Percentiles rank a stretch among this genome's conserved stretches.
Conservation (phyloP, 2,113 vertebrate species). For the Engraulis encrasicolus region DNA sequence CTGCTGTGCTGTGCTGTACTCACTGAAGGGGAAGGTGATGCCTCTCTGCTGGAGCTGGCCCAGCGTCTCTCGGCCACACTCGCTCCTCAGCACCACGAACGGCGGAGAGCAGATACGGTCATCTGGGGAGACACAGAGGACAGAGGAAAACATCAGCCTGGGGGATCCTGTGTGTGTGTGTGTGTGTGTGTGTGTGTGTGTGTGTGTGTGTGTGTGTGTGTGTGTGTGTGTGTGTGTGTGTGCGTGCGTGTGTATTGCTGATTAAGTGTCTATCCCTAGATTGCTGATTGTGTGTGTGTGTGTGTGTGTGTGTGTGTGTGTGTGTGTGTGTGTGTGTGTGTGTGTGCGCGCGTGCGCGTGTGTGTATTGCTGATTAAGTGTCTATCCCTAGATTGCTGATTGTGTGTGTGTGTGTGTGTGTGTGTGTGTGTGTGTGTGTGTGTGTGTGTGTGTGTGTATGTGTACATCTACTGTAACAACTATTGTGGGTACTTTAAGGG, state of each 20-base stretch:
- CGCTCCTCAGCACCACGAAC: slow-evolving; percentile 83
- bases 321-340: not conserved
- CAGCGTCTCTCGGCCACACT: slow-evolving; percentile 80
- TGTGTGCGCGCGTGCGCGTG: not conserved
- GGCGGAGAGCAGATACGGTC: slow-evolving; percentile 85
- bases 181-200: slow-evolving; percentile 2
- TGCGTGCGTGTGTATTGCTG: too few relatives aligned
- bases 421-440: not conserved
- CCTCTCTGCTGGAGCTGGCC: slow-evolving; percentile 79
- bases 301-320: not conserved
- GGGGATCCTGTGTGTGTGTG: not conserved
- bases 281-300: not conserved
- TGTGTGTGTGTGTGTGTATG: not conserved
- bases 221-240: not conserved
- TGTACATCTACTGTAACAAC: too few relatives aligned
- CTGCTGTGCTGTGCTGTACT: too few relatives aligned
- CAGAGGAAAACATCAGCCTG: not conserved
- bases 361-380: too few relatives aligned
- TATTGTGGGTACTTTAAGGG: too few relatives aligned
- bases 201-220: not conserved
- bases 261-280: too few relatives aligned
- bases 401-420: not conserved
- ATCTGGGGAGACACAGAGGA: slow-evolving; percentile 69
- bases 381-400: too few relatives aligned
- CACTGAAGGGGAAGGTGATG: slow-evolving; percentile 88